Base-by-base conservation (phyloP, 2,888 invertebrate genomes). In the Eledone cirrhosa region DNA sequence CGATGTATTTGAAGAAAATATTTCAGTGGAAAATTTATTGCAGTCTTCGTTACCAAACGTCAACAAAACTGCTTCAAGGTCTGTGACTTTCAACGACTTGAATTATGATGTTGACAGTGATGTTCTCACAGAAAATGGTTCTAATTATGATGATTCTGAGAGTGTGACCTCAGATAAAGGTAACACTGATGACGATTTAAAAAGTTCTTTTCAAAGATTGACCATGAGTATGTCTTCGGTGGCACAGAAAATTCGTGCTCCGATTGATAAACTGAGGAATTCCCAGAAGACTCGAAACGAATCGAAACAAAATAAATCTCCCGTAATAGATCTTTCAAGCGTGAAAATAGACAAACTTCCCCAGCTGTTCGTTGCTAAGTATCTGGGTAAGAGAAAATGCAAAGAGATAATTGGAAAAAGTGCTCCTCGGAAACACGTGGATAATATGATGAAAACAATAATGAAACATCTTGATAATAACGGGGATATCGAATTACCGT, bases 281-380 rank as follows among this genome's bases (percentile, higher is more conserved):
- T 41, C 31, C 24, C 13, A 22, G n/a, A 72, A 72, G n/a, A 3
- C 5, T 41, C 0, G 0, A 41, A 1, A 5, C 41, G 8, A 5
- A 41, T 22, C 72, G 3, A 22, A 33, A 67, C 31, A 14, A 72
- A 31, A 22, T 0, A 0, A 41, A 8, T 2, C 82, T 19, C 86
- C 87, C 5, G 5, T 41, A 8, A 3, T 11, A 41, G 86, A 87
- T 80, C 85, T 88, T 29, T 80, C 84, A 22, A 85, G 84, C 7
- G 85, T 89, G 8, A 85, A 84, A 69, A 85, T 90, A 19, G 89
- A 89, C 74, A 80, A 83, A 27, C 83, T 91, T 16, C 91, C 91
- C n/a, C 90, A 90, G 81, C 80, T 87, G 27, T 90, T 90, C 82
- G 86, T 90, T n/a, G 88, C 85, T 59, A 91, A 91, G 81, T 90